These are phyloP conservation scores for Cosmorhoe ocellata DNA, from an alignment of 2,888 invertebrate species.

Conservation along the genomic window DNA sequence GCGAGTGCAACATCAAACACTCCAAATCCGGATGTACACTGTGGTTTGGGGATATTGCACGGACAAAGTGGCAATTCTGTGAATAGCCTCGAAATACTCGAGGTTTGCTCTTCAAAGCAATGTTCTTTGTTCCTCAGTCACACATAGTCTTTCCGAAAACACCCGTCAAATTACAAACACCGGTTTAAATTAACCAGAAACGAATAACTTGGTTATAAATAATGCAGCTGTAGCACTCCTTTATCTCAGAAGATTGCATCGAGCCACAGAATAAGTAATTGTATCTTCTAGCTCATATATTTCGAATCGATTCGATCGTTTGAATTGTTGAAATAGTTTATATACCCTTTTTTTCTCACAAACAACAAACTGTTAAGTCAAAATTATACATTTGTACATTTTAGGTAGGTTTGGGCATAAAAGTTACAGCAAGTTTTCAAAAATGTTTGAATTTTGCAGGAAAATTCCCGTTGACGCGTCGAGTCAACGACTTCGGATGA, in stretches of 20 bases:
- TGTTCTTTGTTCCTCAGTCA: constrained; percentile 9
- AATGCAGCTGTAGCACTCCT: too few species aligned
- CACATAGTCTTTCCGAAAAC: constrained; percentile 1
- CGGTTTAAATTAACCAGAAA: neutral
- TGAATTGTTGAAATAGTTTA: too few species aligned
- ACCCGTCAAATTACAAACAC: neutral
- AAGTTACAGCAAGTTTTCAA: constrained; percentile 1
- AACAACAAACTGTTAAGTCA: neutral
- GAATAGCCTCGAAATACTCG: constrained; percentile 14
- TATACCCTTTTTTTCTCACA: too few species aligned
- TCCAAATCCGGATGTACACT: neutral
- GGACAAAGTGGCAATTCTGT: constrained; percentile 11
- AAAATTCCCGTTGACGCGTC: constrained; percentile 1
- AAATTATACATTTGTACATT: neutral
- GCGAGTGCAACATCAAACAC: neutral
- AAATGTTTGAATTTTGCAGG: constrained; percentile 2
- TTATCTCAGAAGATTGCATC: too few species aligned
- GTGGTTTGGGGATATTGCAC: constrained; percentile 5
- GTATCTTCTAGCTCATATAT: constrained; percentile 8
- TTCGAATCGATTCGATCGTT: constrained; percentile 4
- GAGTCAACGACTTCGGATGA: neutral
- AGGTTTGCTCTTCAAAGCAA: constrained; percentile 11
- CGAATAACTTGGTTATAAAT: too few species aligned
- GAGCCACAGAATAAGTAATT: too few species aligned
- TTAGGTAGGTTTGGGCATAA: neutral